These are phyloP conservation scores for Carabus problematicus DNA, from an alignment of 2,888 invertebrate species.

Conservation along the genomic window DNA sequence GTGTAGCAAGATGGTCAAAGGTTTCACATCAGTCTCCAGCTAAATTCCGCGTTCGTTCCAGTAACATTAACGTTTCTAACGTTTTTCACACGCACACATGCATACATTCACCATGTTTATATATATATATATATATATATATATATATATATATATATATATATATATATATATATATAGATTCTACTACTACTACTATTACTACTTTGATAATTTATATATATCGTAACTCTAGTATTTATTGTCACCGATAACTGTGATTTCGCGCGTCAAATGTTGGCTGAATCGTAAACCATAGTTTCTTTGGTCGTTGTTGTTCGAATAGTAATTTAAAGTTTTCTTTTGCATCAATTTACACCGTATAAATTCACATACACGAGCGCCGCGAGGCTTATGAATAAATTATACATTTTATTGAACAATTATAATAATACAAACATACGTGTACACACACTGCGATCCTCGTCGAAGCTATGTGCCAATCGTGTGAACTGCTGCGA, in stretches of 20 bases:
- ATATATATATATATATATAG: background rate
- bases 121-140: too few relatives aligned
- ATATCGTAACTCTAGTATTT: conserved; percentile 26
- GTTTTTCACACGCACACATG: too few relatives aligned
- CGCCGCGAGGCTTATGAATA: conserved; percentile 10
- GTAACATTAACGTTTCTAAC: too few relatives aligned
- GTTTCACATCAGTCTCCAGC: too few relatives aligned
- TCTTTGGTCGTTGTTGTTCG: conserved; percentile 13
- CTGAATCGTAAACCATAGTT: conserved; percentile 32
- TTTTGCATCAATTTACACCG: conserved; percentile 28
- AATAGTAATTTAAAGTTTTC: conserved; percentile 37
- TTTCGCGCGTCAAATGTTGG: conserved; percentile 28
- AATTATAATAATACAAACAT: background rate
- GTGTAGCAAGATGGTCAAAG: too few relatives aligned
- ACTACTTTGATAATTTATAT: conserved; percentile 21
- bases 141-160: background rate
- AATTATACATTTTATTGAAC: conserved; percentile 32
- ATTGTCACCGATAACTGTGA: conserved; percentile 29
- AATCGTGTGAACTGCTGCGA: too few relatives aligned
- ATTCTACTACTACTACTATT: too few relatives aligned
- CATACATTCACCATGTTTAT: too few relatives aligned
- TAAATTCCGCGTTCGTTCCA: too few relatives aligned
- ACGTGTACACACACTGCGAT: too few relatives aligned
- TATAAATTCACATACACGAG: conserved; percentile 22
- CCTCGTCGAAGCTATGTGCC: too few relatives aligned